Evolutionary conservation across 2,888 invertebrate species (phyloP).

Genomic region (Belgica antarctica): DNA sequence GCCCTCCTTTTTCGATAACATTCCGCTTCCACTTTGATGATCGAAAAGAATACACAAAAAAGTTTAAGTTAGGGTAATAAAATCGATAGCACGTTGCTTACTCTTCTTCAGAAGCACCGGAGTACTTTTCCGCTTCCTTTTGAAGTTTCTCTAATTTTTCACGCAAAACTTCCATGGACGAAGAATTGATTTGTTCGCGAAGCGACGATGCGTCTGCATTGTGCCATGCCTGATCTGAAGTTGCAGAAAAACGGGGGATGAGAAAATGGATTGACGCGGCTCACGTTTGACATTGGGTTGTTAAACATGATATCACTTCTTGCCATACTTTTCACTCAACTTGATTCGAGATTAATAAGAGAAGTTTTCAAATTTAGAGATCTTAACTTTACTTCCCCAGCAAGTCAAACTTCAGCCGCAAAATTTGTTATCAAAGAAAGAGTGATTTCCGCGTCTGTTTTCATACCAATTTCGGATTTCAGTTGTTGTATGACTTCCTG

Average conservation of each 20-base stretch:
- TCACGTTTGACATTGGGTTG: too few species aligned
- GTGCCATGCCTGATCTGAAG: slow-evolving; percentile 53
- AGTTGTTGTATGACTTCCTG: slow-evolving; percentile 52
- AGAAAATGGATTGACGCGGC: too few species aligned
- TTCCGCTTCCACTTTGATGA: slow-evolving; percentile 35
- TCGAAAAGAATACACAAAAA: neutral
- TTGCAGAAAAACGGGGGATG: too few species aligned
- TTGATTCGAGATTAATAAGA: too few species aligned
- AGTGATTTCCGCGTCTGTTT: neutral
- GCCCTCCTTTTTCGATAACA: slow-evolving; percentile 48
- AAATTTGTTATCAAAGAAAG: slow-evolving; percentile 13
- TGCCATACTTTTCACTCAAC: too few species aligned
- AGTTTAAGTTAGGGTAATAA: neutral
- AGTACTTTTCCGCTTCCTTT: slow-evolving; percentile 50
- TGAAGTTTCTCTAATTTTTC: slow-evolving; percentile 51
- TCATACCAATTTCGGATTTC: slow-evolving; percentile 52
- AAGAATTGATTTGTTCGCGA: slow-evolving; percentile 53
- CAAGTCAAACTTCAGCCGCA: too few species aligned
- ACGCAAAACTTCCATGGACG: slow-evolving; percentile 51
- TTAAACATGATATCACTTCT: too few species aligned
- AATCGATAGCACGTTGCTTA: slow-evolving; percentile 45
- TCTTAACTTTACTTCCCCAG: neutral
- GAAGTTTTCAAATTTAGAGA: neutral
- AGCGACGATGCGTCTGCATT: slow-evolving; percentile 54
- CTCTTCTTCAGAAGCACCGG: slow-evolving; percentile 48